Conservation (phyloP, 2,797 vertebrate species). For the Phataginus tricuspis region DNA sequence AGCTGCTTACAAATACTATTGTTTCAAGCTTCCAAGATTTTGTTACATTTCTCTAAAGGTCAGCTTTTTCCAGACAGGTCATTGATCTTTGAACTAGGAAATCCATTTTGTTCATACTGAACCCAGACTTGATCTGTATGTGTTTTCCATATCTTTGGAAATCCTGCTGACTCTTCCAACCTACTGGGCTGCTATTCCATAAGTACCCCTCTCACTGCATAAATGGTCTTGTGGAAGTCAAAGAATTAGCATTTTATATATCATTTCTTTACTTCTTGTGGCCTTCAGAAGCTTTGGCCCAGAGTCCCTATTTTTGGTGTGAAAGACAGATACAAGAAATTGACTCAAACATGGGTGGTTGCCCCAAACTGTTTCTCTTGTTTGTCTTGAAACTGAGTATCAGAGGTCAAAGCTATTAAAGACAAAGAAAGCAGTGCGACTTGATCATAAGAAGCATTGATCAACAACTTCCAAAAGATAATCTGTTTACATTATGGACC, state of each 20-base stretch:
- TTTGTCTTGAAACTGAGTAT: slow-evolving; percentile 28
- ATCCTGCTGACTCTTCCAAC: not conserved
- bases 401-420: not conserved
- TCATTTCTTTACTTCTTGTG: slow-evolving; percentile 5
- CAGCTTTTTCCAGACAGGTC: slow-evolving; percentile 1
- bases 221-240: not conserved
- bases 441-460: not conserved
- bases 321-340: slow-evolving; percentile 16
- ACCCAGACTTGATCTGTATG: not conserved
- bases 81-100: slow-evolving; percentile 35
- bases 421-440: not conserved
- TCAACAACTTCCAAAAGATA: not conserved
- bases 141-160: slow-evolving; percentile 13
- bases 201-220: not conserved
- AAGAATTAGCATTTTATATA: not conserved
- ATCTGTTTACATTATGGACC: not conserved
- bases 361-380: not conserved
- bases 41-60: slow-evolving; percentile 13
- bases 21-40: not conserved
- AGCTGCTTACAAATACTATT: not conserved
- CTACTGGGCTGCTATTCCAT: not conserved
- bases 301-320: not conserved
- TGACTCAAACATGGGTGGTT: not conserved
- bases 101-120: not conserved
- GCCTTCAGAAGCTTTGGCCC: not conserved